Evolutionary conservation across 2,797 vertebrate species (phyloP), one percentile per base, ranked within the genome.

Genomic region (Characodon lateralis): DNA sequence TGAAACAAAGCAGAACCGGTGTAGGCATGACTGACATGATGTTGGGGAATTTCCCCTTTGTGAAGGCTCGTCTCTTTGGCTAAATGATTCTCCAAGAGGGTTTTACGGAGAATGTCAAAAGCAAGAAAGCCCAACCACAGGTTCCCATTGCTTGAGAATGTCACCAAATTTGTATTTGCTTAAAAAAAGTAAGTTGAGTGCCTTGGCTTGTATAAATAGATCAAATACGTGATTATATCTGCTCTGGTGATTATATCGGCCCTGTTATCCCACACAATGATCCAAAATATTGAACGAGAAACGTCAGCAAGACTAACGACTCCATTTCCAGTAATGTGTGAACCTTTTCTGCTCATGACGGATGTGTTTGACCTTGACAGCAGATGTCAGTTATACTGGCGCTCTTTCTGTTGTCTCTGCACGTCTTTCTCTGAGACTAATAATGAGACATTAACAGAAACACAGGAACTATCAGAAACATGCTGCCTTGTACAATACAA

Each of bases 301-400:
- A 94, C 92, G 92, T 91, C 93, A 93, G 89, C 71, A 88, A 91
- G 93, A 94, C 82, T 89, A 94, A 94, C 88, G 90, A 91, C 90
- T 91, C 87, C 84, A 87, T 93, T 92, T 82, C 87, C 87, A 89
- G 84, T 87, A 90, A 83, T 89, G 83, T 87, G 85, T 83, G 90
- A 88, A 82, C 83, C 63, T 87, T 91, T 86, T 90, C 78, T 72
- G 81, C 48, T 74, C 50, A 18, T 93, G 93, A 94, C 89, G 89
- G 89, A 95, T 95, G 93, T 90, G 88, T 94, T 93, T 91, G 93
- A 95, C 94, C 94, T 95, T 95, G 93, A 94, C 89, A 90, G 89
- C 92, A 95, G 92, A 94, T 91, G 93, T 90, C 76, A 85, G 87
- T 87, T 86, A 87, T 82, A 87, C 78, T 82, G 87, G 43, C 79